Base-by-base conservation (phyloP, 2,888 invertebrate species). In the Idaea aversata region DNA sequence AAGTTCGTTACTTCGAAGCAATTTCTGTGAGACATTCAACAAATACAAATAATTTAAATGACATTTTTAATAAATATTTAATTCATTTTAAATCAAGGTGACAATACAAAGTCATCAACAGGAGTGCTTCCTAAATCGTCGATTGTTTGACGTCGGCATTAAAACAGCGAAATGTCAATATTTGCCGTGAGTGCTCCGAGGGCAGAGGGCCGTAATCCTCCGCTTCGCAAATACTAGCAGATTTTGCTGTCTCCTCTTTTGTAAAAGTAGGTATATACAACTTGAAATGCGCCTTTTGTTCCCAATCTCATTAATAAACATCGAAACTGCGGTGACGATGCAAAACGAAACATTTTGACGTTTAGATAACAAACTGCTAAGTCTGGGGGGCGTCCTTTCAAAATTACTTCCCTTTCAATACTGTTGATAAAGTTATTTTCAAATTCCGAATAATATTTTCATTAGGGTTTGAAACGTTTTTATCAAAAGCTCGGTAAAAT, bases 61-160 rank as follows among this genome's bases (percentile, higher is more conserved):
- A 7, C n/a, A 13, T 13, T 47, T 47, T 5, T 47, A 6, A 13
- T 47, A 47, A 47, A 47, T 47, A 47, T 47, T 47, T 47, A 47
- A 47, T 47, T 47, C 47, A 10, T 3, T 38, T 10, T 13, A 7
- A 47, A 47, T 47, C 47, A 13, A 47, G 47, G 65, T 47, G 13
- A 47, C 0, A 80, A 81, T 70, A 15, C 68, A 4, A 0, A n/a
- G 34, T 35, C 75, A 65, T 59, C 16, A 84, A 68, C 69, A 71
- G 4, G 82, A 87, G 65, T 77, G 66, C 65, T 3, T n/a, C 60
- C 64, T 75, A 90, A 90, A 91, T 90, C 88, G 89, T 78, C 88
- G 86, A 88, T 90, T 92, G 91, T 92, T 92, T 92, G 90, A 90
- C 88, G 91, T 90, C 85, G 88, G 92, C 91, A 92, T 92, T 91